These are phyloP conservation scores for Seriola dumerili DNA, from an alignment of 2,113 vertebrate species.

Conservation along the genomic window DNA sequence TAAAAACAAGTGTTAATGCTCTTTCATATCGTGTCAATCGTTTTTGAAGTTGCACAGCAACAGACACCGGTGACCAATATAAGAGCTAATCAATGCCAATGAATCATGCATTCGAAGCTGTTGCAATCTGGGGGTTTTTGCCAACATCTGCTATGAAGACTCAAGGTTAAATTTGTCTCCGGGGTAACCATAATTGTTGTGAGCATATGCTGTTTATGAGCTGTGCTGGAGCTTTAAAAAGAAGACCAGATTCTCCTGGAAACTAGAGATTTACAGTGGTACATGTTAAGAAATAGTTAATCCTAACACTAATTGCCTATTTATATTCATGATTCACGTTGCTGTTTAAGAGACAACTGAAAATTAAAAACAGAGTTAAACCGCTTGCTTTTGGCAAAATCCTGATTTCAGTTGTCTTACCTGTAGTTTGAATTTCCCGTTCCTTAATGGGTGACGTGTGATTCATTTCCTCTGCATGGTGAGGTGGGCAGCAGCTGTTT, in stretches of 20 bases:
- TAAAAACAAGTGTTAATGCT: constrained; percentile 21
- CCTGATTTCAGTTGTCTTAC: constrained; percentile 27
- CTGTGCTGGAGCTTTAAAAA: constrained; percentile 58
- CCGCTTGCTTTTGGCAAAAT: constrained; percentile 16
- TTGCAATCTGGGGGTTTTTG: constrained; percentile 64
- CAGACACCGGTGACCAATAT: constrained; percentile 48
- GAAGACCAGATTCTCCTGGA: constrained; percentile 35
- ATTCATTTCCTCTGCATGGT: constrained; percentile 37
- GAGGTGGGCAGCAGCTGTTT: constrained; percentile 64
- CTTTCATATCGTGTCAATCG: constrained; percentile 8
- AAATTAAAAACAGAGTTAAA: constrained; percentile 8
- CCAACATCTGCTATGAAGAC: constrained; percentile 78
- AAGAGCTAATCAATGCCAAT: constrained; percentile 51
- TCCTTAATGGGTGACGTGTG: constrained; percentile 19
- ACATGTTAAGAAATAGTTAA: constrained; percentile 29
- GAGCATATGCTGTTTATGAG: constrained; percentile 84
- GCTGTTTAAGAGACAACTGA: constrained; percentile 23
- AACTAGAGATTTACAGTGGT: constrained; percentile 24
- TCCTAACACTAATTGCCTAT: constrained; percentile 26
- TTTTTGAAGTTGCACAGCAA: constrained; percentile 21
- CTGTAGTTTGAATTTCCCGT: constrained; percentile 14
- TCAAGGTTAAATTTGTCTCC: constrained; percentile 82
- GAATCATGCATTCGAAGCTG: constrained; percentile 70
- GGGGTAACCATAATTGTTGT: constrained; percentile 73
- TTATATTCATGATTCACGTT: constrained; percentile 8